Conservation (phyloP, 2,797 vertebrate genomes). For the Gorsachius magnificus region DNA sequence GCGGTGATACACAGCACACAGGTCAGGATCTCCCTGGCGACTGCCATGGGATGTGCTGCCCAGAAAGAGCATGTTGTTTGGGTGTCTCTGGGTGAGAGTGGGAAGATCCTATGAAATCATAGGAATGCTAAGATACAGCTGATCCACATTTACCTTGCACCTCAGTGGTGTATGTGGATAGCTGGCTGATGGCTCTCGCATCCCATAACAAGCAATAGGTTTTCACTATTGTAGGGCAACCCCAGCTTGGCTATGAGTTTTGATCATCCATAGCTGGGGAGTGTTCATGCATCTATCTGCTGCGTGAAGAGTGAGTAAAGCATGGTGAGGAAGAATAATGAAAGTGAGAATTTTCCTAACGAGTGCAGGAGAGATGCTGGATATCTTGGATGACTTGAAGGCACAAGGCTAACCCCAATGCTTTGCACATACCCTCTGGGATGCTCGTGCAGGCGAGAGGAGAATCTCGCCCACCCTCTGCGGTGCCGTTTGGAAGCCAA, state of each 20-base stretch:
- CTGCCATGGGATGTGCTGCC: neutral
- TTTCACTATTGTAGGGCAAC: neutral
- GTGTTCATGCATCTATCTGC: neutral
- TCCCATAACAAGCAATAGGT: neutral
- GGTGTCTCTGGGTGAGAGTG: neutral
- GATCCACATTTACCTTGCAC: too few species aligned
- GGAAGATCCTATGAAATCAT: neutral
- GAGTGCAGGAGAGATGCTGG: neutral
- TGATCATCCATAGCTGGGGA: neutral
- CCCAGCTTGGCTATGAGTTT: neutral
- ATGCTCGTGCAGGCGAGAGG: neutral
- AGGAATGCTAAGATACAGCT: neutral
- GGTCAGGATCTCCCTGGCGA: neutral
- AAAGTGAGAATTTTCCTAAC: neutral
- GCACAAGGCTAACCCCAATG: neutral
- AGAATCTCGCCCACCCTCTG: neutral
- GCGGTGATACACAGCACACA: fast-evolving
- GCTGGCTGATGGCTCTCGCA: neutral
- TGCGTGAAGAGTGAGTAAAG: neutral
- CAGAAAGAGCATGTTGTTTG: neutral
- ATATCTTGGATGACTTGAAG: neutral
- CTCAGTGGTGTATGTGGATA: too few species aligned
- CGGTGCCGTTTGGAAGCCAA: neutral
- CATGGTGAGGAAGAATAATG: neutral
- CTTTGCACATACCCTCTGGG: neutral